Evolutionary conservation across 2,888 invertebrate species (phyloP).

Genomic region (Hirudinaria manillensis): DNA sequence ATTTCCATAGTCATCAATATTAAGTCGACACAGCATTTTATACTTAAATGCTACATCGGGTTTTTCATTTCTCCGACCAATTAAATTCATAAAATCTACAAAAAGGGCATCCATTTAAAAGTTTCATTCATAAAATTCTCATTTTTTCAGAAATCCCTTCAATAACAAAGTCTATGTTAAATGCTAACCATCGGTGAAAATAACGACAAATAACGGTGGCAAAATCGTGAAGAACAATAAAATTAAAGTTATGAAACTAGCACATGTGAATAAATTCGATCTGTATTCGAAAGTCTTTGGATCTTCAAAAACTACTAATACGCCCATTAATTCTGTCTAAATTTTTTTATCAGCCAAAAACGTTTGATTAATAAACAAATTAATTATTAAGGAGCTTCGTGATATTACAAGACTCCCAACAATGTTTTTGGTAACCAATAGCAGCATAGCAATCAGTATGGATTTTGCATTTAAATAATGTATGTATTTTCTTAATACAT

Average conservation of each 20-base stretch:
- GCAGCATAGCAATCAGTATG: too few relatives aligned
- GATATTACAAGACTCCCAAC: too few relatives aligned
- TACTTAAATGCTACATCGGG: neutral
- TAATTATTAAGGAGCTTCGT: too few relatives aligned
- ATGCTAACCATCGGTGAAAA: neutral
- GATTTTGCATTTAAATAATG: too few relatives aligned
- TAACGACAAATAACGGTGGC: neutral
- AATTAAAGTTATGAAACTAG: neutral
- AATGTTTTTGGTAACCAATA: too few relatives aligned
- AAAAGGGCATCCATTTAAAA: too few relatives aligned
- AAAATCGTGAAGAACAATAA: neutral
- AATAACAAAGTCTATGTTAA: neutral
- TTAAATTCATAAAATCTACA: neutral
- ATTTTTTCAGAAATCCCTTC: neutral
- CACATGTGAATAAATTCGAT: neutral
- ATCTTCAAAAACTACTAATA: too few relatives aligned
- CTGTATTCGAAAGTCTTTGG: constrained; percentile 1
- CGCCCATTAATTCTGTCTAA: too few relatives aligned
- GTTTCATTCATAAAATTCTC: neutral
- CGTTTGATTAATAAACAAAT: too few relatives aligned
- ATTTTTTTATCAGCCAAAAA: too few relatives aligned
- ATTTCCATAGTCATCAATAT: neutral
- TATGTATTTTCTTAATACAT: too few relatives aligned
- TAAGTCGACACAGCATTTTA: neutral
- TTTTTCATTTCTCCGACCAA: neutral